Conservation (phyloP, 2,888 invertebrate genomes). For the Uropetala carovei region DNA sequence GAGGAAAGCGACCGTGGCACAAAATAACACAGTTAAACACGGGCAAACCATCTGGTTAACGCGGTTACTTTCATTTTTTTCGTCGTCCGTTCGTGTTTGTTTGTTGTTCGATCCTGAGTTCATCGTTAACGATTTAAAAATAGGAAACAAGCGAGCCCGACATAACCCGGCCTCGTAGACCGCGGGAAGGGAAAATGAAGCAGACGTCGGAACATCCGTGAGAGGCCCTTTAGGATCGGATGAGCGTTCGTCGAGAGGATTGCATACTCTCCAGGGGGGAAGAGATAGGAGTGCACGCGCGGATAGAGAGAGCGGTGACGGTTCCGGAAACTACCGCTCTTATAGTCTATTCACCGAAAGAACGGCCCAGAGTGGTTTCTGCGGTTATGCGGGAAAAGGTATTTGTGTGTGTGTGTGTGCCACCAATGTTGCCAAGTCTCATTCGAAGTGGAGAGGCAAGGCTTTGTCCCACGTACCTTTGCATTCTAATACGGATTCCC, state of each 20-base stretch:
- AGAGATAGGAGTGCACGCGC: neutral
- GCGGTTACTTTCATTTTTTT: neutral
- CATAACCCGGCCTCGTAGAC: neutral
- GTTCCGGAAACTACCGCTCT: neutral
- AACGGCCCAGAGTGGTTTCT: neutral
- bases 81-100: neutral
- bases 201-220: slow-evolving; percentile 12
- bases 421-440: neutral
- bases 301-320: neutral
- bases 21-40: too few species aligned
- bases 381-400: neutral
- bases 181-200: neutral
- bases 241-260: neutral
- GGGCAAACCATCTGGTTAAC: too few species aligned
- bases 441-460: too few species aligned
- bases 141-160: neutral
- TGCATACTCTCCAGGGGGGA: too few species aligned
- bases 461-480: neutral
- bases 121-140: neutral
- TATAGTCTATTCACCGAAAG: neutral
- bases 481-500: neutral
- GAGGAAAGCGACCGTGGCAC: too few species aligned
- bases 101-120: neutral
- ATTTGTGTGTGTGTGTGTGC: neutral
- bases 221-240: neutral